Evolutionary conservation across 2,888 invertebrate genomes (phyloP).

Genomic region (Augochlorella aurata): DNA sequence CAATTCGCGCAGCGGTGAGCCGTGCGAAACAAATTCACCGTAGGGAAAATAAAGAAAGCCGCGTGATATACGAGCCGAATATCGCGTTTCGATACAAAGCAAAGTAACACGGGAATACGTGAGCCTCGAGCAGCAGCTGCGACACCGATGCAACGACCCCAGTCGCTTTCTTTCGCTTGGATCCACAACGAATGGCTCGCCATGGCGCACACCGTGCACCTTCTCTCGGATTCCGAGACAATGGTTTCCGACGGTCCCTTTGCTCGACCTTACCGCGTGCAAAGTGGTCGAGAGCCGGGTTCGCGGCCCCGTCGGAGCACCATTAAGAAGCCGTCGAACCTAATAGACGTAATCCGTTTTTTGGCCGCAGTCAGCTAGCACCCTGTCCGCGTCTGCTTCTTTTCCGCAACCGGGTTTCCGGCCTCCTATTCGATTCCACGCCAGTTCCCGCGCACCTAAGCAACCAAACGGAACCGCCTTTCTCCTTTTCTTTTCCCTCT

Average conservation of each 20-base stretch:
- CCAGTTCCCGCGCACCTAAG: not conserved
- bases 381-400: slow-evolving; percentile 22
- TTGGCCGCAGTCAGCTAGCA: slow-evolving; percentile 26
- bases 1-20: no score
- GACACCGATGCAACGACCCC: not conserved
- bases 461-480: not conserved
- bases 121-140: slow-evolving; percentile 19
- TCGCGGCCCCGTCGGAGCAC: slow-evolving; percentile 22
- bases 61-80: slow-evolving; percentile 16
- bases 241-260: not conserved
- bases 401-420: slow-evolving; percentile 5
- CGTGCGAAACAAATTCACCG: slow-evolving; percentile 6
- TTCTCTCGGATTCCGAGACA: not conserved
- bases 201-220: not conserved
- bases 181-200: not conserved
- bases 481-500: not conserved
- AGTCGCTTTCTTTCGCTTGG: not conserved
- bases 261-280: slow-evolving; percentile 11
- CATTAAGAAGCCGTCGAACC: slow-evolving; percentile 42
- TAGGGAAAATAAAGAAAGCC: slow-evolving; percentile 8
- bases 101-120: not conserved
- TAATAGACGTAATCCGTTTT: slow-evolving; percentile 54
- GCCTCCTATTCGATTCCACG: slow-evolving; percentile 32
- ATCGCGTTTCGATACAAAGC: slow-evolving; percentile 24
- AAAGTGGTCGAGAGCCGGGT: slow-evolving; percentile 27